Base-by-base conservation (phyloP, 2,113 vertebrate genomes). In the Sphyrna mokarran region DNA sequence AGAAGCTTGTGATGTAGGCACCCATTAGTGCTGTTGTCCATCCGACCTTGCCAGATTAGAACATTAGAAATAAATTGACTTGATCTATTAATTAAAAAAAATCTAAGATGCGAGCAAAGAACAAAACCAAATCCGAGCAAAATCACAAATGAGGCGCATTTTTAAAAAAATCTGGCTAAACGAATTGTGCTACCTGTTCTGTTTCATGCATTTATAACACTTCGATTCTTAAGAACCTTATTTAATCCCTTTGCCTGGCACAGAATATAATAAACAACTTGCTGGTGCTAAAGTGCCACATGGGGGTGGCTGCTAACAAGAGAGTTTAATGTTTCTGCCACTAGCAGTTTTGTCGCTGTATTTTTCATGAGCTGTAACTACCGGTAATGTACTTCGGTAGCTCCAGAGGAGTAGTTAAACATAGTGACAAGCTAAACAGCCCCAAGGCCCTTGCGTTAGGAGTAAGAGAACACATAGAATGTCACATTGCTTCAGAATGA, bases 181-280 rank as follows among this genome's bases (percentile, higher is more conserved):
- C 54, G 40, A 95, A 95, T 95, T 95, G 69, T 99, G 98, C 99
- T 98, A 98, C 98, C 98, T 97, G 98, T 98, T 99, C 98, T 99
- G 98, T 99, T 99, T 99, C 98, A 99, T 99, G 99, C 99, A 99
- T 99, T 99, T 99, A 98, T 99, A 99, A 99, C 98, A 98, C 98
- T 98, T 98, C 98, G 98, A 98, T 99, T 99, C 98, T 99, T 98
- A 98, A 99, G 98, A 99, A 98, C 98, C 98, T 97, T 98, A 98
- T 98, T 99, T 99, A 99, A 99, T 99, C 98, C 98, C 98, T 99
- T 98, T 98, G 98, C 98, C 98, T 97, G 98, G 98, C 98, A 98
- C 97, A 96, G 98, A 98, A 99, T 98, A 98, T 99, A 99, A 99
- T 99, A 99, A 99, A 99, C 99, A 99, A 99, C 98, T 98, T 97